Evolutionary conservation across 2,113 vertebrate genomes (phyloP), one percentile per base, ranked within the genome.

Genomic region (Pseudorhombus dupliciocellatus): DNA sequence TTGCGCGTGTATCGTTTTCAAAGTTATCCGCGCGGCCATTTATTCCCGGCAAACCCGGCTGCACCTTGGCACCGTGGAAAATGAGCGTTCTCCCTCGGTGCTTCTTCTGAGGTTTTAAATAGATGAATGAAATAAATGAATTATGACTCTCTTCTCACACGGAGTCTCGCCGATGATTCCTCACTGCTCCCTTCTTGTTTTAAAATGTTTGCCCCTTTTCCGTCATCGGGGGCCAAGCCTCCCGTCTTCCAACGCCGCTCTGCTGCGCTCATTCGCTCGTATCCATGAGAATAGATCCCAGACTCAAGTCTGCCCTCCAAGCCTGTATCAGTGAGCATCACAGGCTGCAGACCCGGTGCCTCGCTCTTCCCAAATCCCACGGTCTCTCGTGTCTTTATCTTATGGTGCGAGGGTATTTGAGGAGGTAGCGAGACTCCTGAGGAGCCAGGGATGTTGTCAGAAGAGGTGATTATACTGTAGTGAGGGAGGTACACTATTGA

Each of bases 371-470:
- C 58, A 88, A 89, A 80, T 87, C 89, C 87, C 86, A 68, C 24
- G 53, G 76, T 77, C 87, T 85, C 79, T 83, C 52, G 86, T 83
- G 83, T 87, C 83, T 88, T 88, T 89, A 84, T 87, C 83, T 87
- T 67, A 70, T 79, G 83, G 66, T 55, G 80, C 24, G 65, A 62
- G 80, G 81, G 75, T 89, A 84, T 89, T 85, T 85, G 80, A 84
- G 80, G 72, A 84, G 68, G 65, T 59, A 73, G 63, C 70, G 34
- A 21, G 71, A 70, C 76, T 85, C 74, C 87, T 52, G 65, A 84
- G 80, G 67, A 86, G 77, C 59, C 46, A 4, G 60, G 63, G 73
- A 71, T 84, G 80, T 80, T 89, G 79, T 91, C 86, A 87, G 73
- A 84, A 73, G 81, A 69, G 80, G 84, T 80, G 83, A 83, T 89